A percentile compares a stretch with the other conserved stretches of the same genome.
Conservation (phyloP, 2,797 vertebrate genomes). For the Chelonia mydas region DNA sequence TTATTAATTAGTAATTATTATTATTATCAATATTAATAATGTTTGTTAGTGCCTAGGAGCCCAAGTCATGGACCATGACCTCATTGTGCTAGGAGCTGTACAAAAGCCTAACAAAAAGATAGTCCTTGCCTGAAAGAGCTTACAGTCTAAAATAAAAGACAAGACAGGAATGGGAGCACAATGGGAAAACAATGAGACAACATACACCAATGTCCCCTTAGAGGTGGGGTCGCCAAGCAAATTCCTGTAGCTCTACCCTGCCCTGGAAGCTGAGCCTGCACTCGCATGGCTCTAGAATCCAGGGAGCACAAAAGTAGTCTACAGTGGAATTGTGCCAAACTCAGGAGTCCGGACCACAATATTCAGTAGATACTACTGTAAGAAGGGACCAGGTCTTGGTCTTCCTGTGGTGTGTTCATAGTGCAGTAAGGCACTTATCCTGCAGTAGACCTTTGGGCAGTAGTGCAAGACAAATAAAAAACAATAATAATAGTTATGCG, state of each 20-base stretch:
- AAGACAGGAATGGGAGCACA: background rate
- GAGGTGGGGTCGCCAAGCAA: background rate
- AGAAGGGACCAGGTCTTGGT: background rate
- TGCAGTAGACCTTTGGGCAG: background rate
- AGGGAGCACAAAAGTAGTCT: fast-evolving
- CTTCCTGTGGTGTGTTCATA: background rate
- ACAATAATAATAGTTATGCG: background rate
- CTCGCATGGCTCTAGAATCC: background rate
- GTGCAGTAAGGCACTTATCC: background rate
- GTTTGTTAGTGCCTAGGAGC: background rate
- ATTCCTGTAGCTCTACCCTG: background rate
- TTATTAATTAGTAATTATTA: background rate
- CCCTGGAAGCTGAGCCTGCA: too few relatives aligned
- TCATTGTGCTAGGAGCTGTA: background rate
- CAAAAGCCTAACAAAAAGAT: background rate
- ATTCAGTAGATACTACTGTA: background rate
- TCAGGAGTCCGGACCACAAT: background rate
- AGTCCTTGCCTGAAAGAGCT: background rate
- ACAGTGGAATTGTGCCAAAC: background rate
- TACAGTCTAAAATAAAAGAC: background rate
- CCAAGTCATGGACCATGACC: background rate
- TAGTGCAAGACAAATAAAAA: background rate
- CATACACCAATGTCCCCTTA: too few relatives aligned
- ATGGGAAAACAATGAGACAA: background rate
- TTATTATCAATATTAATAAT: background rate